Conservation (phyloP, 2,888 invertebrate species). For the Synanthedon tipuliformis region DNA sequence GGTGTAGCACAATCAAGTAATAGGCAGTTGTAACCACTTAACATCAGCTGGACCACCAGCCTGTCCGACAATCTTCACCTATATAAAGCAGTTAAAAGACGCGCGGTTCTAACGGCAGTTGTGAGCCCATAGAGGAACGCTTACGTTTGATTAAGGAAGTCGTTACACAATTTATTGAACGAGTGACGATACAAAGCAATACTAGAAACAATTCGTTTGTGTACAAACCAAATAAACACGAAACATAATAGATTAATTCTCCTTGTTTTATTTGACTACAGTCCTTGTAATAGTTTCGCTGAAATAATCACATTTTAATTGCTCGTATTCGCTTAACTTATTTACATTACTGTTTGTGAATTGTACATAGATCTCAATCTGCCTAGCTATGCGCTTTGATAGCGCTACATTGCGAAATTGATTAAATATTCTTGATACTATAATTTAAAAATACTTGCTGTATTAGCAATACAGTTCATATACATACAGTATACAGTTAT, state of each 20-base stretch:
- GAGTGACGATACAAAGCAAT: neutral
- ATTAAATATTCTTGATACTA: too few relatives aligned
- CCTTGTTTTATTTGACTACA: neutral
- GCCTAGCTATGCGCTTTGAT: too few relatives aligned
- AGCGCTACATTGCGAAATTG: too few relatives aligned
- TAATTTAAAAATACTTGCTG: too few relatives aligned
- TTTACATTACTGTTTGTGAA: neutral
- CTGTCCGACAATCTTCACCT: too few relatives aligned
- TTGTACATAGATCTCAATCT: too few relatives aligned
- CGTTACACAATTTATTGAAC: constrained; percentile 21
- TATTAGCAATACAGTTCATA: too few relatives aligned
- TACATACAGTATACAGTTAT: too few relatives aligned
- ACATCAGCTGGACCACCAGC: too few relatives aligned
- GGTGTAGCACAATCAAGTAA: too few relatives aligned
- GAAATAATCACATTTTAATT: too few relatives aligned
- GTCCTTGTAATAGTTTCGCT: neutral
- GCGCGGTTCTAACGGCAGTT: neutral
- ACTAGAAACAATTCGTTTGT: neutral
- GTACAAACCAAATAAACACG: neutral
- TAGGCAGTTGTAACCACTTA: too few relatives aligned
- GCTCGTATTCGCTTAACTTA: neutral
- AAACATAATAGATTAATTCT: neutral
- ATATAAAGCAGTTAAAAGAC: neutral
- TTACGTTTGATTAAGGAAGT: constrained; percentile 35
- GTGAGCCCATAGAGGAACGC: constrained; percentile 9